A percentile compares a stretch with the other conserved stretches of the same genome.
Conservation (phyloP, 2,888 invertebrate genomes). For the Aporophyla nigra region DNA sequence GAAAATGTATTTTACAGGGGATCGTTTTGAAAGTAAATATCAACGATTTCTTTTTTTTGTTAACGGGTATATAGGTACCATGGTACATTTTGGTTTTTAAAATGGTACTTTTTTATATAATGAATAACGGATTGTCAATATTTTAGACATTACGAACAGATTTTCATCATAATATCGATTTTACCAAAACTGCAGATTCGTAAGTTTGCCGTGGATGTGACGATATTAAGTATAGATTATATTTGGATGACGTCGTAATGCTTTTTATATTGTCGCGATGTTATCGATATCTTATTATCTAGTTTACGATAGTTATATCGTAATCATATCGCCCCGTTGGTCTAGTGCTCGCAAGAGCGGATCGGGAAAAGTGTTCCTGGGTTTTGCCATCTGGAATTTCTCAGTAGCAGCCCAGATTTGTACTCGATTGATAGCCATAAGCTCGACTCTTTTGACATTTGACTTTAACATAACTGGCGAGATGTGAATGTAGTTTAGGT, state of each 20-base stretch:
- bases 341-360: neutral
- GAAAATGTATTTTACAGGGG: too few relatives aligned
- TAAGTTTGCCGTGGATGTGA: too few relatives aligned
- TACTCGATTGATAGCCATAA: neutral
- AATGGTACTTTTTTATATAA: too few relatives aligned
- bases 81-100: too few relatives aligned
- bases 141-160: too few relatives aligned
- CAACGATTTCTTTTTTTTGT: too few relatives aligned
- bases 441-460: neutral
- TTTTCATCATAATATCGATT: too few relatives aligned
- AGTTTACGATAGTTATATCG: neutral
- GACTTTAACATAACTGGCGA: neutral
- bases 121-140: too few relatives aligned
- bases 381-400: neutral
- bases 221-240: too few relatives aligned
- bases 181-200: too few relatives aligned
- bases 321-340: neutral
- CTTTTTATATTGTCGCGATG: neutral
- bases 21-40: too few relatives aligned
- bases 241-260: slow-evolving; percentile 2
- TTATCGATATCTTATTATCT: neutral
- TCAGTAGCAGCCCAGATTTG: neutral
- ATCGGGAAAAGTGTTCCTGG: neutral
- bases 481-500: neutral
- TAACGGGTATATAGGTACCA: too few relatives aligned